Percentiles rank a stretch among this genome's conserved stretches.
These are phyloP conservation scores for Tragelaphus imberbis DNA, from an alignment of 2,113 vertebrate species.

Conservation along the genomic window DNA sequence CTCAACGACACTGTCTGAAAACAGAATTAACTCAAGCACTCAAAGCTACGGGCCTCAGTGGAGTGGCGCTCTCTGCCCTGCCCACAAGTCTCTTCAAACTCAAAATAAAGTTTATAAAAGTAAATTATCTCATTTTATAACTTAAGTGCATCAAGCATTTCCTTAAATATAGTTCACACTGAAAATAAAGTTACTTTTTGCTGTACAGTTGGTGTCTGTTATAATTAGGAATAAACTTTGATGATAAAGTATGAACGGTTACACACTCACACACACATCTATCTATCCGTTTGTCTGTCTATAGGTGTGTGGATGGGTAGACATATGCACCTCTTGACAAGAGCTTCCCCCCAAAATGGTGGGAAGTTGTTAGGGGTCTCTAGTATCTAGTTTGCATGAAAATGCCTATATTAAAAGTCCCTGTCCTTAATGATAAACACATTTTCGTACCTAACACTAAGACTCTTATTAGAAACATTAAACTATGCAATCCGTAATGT, in stretches of 20 bases:
- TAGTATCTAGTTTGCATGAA: slow-evolving; percentile 67
- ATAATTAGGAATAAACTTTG: slow-evolving; percentile 79
- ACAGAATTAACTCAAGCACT: slow-evolving; percentile 53
- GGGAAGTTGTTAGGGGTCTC: slow-evolving; percentile 60
- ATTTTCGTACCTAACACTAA: slow-evolving; percentile 77
- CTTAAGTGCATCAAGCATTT: slow-evolving; percentile 86
- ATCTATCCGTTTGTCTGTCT: slow-evolving; percentile 40
- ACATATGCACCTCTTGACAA: background rate
- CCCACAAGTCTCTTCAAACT: slow-evolving; percentile 64
- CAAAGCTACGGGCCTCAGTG: background rate
- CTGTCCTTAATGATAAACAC: slow-evolving; percentile 69
- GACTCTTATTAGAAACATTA: slow-evolving; percentile 79
- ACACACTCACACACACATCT: slow-evolving; percentile 36
- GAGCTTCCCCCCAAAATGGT: slow-evolving; percentile 18
- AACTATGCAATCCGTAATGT: slow-evolving; percentile 76
- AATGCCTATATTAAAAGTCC: slow-evolving; percentile 73
- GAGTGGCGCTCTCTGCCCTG: slow-evolving; percentile 58
- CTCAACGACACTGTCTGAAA: background rate
- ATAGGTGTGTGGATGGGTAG: background rate
- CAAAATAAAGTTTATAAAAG: slow-evolving; percentile 82
- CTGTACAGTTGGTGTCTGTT: slow-evolving; percentile 81
- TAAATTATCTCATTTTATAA: slow-evolving; percentile 85
- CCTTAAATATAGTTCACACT: slow-evolving; percentile 86
- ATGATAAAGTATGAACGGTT: slow-evolving; percentile 69
- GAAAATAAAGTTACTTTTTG: slow-evolving; percentile 84